These are phyloP conservation scores for Rhodophaea formosa DNA, from an alignment of 2,888 invertebrate species.

Conservation along the genomic window DNA sequence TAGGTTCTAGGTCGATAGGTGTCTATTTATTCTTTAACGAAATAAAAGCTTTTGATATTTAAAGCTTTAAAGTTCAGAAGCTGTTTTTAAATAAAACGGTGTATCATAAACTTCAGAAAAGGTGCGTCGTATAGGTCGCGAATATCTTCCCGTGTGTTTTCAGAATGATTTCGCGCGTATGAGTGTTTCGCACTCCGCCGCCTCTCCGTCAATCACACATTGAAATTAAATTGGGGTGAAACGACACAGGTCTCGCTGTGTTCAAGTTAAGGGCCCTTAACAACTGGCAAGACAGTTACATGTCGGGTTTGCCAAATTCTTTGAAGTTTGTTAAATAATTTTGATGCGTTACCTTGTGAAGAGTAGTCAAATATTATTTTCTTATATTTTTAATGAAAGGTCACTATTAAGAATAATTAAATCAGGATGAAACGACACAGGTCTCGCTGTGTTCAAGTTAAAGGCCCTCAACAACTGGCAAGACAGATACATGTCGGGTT, in stretches of 20 bases:
- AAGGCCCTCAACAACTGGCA: background rate
- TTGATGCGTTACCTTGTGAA: too few relatives aligned
- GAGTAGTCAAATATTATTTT: too few relatives aligned
- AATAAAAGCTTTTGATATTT: too few relatives aligned
- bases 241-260: slow-evolving; percentile 37
- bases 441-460: slow-evolving; percentile 13
- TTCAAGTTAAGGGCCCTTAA: slow-evolving; percentile 3
- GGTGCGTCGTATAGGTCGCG: background rate
- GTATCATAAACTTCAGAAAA: background rate
- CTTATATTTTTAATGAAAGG: too few relatives aligned
- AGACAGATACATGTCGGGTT: background rate
- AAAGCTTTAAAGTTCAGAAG: background rate
- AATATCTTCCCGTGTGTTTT: slow-evolving; percentile 4
- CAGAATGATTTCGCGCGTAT: slow-evolving; percentile 4
- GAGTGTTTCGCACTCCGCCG: slow-evolving; percentile 31
- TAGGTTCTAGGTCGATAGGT: too few relatives aligned
- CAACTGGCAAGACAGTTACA: background rate
- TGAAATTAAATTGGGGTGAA: slow-evolving; percentile 58
- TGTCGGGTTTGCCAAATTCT: too few relatives aligned
- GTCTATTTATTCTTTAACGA: too few relatives aligned
- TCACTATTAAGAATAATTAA: slow-evolving; percentile 36
- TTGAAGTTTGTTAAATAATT: too few relatives aligned
- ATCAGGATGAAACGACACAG: slow-evolving; percentile 57
- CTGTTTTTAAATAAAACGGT: background rate
- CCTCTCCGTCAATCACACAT: slow-evolving; percentile 58